Evolutionary conservation across 2,113 vertebrate genomes (phyloP).

Genomic region (rat (Rattus norvegicus)): GRCr8 NC_086039.1:101084001-101084500

Average conservation of each 20-base stretch:
- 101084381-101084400: not conserved
- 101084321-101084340: not conserved
- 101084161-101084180: constrained; percentile 30
- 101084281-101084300: constrained; percentile 30
- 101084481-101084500: not conserved
- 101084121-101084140: constrained; percentile 49
- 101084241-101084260: constrained; percentile 3
- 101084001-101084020: not conserved
- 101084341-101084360: not conserved
- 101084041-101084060: not conserved
- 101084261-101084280: constrained; percentile 43
- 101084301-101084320: not conserved
- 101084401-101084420: not conserved
- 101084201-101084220: constrained; percentile 6
- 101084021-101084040: not conserved
- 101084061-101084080: not conserved
- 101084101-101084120: constrained; percentile 29
- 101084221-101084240: constrained; percentile 45
- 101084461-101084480: constrained; percentile 34
- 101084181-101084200: constrained; percentile 7
- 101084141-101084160: not conserved
- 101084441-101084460: not conserved
- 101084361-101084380: not conserved
- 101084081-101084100: not conserved
- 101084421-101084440: not conserved